Base-by-base conservation (phyloP, 2,797 vertebrate genomes). In the Poecilia velifera region DNA sequence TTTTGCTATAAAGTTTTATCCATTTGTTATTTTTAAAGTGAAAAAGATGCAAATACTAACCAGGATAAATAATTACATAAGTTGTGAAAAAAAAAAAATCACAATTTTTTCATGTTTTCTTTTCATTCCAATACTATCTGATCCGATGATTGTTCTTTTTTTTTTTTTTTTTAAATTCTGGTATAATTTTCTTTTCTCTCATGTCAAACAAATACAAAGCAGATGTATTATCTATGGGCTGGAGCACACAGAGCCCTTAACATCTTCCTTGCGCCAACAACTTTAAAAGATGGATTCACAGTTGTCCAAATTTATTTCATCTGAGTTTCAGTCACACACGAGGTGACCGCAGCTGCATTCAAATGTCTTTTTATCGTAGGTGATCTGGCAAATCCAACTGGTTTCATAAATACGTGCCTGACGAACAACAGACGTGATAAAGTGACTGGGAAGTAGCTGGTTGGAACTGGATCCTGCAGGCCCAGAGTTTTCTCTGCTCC, bases 391-490 rank as follows among this genome's bases (percentile, higher is more conserved):
- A 79, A 83, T 51, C 79, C 18, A 18, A 74, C 3, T 41, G 49
- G 62, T 51, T 72, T 79, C 72, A 39, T 76, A 71, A 71, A 28
- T 57, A 59, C 36, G 64, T 57, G 55, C 77, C 28, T 76, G 59
- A 84, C 45, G 9, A 78, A 76, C 72, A 75, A 59, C 80, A 86
- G 81, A 76, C 70, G 64, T 66, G 74, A 70, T 76, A 73, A 88
- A 88, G 74, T 81, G 80, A 76, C 75, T 77, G 57, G 12, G 7
- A 83, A 79, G 68, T 66, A 79, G 79, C 78, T 73, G 79, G 73
- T 79, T 89, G 73, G 87, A 92, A 82, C 41, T 46, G 68, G 75
- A 73, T 81, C 64, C 20, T 84, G 84, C 74, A 76, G 86, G 80
- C 68, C 82, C 31, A 31, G 64, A 73, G 82, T 77, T 81, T 81